phyloP scores from a whole-genome alignment of 2,113 vertebrate species.

The Channa argus region DNA sequence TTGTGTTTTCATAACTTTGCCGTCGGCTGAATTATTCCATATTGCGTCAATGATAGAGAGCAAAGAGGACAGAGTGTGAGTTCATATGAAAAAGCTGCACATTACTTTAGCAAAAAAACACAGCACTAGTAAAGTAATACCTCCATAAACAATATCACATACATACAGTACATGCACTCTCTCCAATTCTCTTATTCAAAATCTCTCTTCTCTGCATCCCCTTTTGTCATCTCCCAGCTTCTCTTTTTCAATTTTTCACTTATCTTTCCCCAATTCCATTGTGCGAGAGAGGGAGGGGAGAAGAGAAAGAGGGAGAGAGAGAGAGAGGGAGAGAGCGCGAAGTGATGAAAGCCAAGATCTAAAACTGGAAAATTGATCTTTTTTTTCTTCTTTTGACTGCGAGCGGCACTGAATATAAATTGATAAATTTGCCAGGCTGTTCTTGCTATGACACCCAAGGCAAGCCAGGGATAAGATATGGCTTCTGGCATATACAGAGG shows the following conservation, averaged over 20 bases:
- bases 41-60: neutral
- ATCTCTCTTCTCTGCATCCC: constrained; percentile 11
- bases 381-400: constrained; percentile 68
- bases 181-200: constrained; percentile 5
- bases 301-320: constrained; percentile 5
- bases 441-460: constrained; percentile 54
- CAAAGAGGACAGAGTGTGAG: neutral
- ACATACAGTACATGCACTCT: neutral
- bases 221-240: constrained; percentile 25
- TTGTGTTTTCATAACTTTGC: neutral
- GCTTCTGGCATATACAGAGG: neutral
- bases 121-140: neutral
- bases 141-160: neutral
- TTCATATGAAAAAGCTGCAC: neutral
- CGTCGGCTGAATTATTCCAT: neutral
- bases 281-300: constrained; percentile 6
- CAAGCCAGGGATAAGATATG: constrained; percentile 31
- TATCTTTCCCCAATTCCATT: constrained; percentile 46
- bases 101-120: neutral
- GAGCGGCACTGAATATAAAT: constrained; percentile 74
- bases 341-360: constrained; percentile 69
- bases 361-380: constrained; percentile 74
- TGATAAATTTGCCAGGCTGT: constrained; percentile 64
- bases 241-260: constrained; percentile 55
- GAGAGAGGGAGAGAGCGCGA: neutral